Evolutionary conservation across 2,888 invertebrate genomes (phyloP), one percentile per base, ranked within the genome.

Genomic region (Drosophila rellima): DNA sequence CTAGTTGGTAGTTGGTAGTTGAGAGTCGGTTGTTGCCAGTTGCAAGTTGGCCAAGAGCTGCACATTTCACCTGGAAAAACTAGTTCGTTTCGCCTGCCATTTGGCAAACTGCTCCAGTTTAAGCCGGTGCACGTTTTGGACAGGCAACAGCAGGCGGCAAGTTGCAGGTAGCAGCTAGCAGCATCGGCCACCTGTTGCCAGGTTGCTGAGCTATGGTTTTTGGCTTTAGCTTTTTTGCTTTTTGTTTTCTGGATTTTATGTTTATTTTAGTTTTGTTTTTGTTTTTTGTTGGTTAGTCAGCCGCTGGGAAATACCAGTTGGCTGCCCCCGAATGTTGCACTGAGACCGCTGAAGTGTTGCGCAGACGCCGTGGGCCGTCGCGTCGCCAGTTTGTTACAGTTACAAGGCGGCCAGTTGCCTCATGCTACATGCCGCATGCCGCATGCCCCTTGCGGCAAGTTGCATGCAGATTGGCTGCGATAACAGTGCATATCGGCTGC

Each of bases 81-180:
- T 78, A 60, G 85, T 44, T 55, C 23, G 33, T 23, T 33, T 44
- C 23, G 68, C 47, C 80, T 78, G 81, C 69, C 79, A 79, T 80
- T 83, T 82, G 88, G 80, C 85, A 88, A 84, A 84, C 89, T 88
- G 89, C 87, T 84, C 89, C 84, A 88, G 84, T 86, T 88, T 88
- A 84, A 86, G 81, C 69, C 88, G 84, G 89, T 81, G 84, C 88
- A 84, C 88, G 83, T 83, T 83, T 88, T 83, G 54, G 83, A 83
- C 83, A 83, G 83, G 63, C 68, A 51, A 65, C 52, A 35, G 71
- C 64, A 65, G 35, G 45, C 26, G 35, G 37, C 54, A 72, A 26
- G 57, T 20, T 15, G 47, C 52, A 59, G 51, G 55, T 51, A 51
- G 50, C 70, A 57, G 50, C 18, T 35, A 56, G n/a, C 40, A 37